Conservation (phyloP, 2,888 invertebrate genomes). For the Buathra laborator region DNA sequence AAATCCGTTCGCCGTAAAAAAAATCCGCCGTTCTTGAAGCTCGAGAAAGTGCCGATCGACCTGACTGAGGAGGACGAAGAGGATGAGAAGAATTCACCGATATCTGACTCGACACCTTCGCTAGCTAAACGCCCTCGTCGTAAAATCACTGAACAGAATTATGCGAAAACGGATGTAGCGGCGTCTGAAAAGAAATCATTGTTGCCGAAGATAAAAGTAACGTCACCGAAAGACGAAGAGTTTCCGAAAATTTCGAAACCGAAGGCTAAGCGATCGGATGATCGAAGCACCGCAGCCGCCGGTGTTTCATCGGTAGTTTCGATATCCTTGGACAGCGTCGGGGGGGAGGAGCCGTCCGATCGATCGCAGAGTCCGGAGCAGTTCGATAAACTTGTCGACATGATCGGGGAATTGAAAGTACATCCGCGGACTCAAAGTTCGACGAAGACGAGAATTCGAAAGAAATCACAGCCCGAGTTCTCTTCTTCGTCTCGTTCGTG, state of each 20-base stretch:
- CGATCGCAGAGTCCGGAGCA: conserved; percentile 56
- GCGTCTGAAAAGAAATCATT: conserved; percentile 20
- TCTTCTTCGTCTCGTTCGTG: not conserved
- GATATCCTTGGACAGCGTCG: conserved; percentile 49
- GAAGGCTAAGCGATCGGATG: not conserved
- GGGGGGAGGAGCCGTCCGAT: conserved; percentile 40
- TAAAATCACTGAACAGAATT: conserved; percentile 47
- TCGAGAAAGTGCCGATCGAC: conserved; percentile 72
- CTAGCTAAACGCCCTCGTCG: conserved; percentile 55
- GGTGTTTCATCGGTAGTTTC: conserved; percentile 62
- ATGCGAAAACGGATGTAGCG: conserved; percentile 49
- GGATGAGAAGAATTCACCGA: conserved; percentile 11
- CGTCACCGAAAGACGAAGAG: conserved; percentile 56
- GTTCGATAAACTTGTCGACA: conserved; percentile 57
- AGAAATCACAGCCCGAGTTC: conserved; percentile 21
- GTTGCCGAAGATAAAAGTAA: conserved; percentile 53
- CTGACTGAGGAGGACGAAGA: conserved; percentile 57
- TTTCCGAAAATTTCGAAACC: not conserved
- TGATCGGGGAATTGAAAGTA: conserved; percentile 51
- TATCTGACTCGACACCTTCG: conserved; percentile 24
- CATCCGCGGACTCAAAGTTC: conserved; percentile 22
- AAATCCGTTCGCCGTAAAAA: conserved; percentile 70
- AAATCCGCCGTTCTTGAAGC: conserved; percentile 73
- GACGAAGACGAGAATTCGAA: conserved; percentile 31
- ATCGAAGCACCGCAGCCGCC: conserved; percentile 18